Base-by-base conservation (phyloP, 2,797 vertebrate genomes). In the Dendrocincla tyrannina region DNA sequence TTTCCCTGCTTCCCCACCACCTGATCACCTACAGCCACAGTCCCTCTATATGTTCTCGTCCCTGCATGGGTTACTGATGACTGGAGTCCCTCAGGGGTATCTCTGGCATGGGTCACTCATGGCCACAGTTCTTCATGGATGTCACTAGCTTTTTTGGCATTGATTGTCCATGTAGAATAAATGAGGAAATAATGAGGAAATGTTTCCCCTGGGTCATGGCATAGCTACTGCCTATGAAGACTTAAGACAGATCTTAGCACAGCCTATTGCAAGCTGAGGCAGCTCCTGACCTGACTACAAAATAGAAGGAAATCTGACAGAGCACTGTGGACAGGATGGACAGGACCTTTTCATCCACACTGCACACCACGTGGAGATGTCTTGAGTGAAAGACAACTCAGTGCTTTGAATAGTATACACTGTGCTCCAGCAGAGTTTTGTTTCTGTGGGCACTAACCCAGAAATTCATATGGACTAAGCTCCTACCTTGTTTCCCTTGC, bases 121-220 rank as follows among this genome's bases (percentile, higher is more conserved):
- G 1, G 37, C 13, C 19, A 41, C 14, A 47, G 60, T 30, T 33
- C 27, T 23, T 52, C 24, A 20, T 1, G 17, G 13, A 13, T 67
- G 8, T 67, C 41, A 37, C 18, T 39, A 27, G 15, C 7, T 17
- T 39, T 75, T 53, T 23, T 9, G 37, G 55, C 49, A 39, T 30
- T 17, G 42, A 0, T 50, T 63, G 4, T 18, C 44, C 8, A 0
- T 18, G 17, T 8, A 33, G 56, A 44, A 46, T 9, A 62, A 53
- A 53, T 4, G 28, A 49, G 33, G 24, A 67, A 74, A 80, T 1
- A 53, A 53, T 4, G 28, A 49, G 32, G 24, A 67, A 74, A 80
- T 1, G 0, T 42, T 75, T 9, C 13, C 13, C 4, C 1, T n/a
- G 49, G 23, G 14, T 37, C 22, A 73, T 2, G 1, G 17, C 1